Base-by-base conservation (phyloP, 2,113 vertebrate species). In the Fukomys damarensis region DNA sequence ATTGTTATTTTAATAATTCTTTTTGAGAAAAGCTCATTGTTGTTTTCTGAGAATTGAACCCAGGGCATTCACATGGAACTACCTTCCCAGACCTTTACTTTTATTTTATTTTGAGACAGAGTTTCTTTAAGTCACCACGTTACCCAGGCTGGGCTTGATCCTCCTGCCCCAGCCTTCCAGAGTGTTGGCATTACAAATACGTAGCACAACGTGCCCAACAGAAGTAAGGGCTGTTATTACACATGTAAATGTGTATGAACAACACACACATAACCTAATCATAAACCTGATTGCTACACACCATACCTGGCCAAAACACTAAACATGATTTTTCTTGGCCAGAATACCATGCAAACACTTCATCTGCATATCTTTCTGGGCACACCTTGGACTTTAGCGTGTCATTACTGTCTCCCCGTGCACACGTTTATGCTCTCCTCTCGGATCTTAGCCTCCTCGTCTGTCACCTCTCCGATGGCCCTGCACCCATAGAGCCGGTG, bases 201-300 rank as follows among this genome's bases (percentile, higher is more conserved):
- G 22, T 26, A 76, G 24, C 72, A 76, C 41, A 76, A 5, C 6
- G 5, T 6, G 4, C 72, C 41, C 41, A 46, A 49, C 74, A 77
- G 74, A 97, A 95, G 76, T 56, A 80, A 91, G 43, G 52, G 19
- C 49, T 68, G 32, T 93, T 35, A 77, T 92, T 86, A 93, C 41
- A 70, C 8, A 89, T 14, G 13, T 35, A 49, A 49, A 89, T 63
- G 19, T 38, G 32, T 11, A 30, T 56, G 54, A 5, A 3, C 22
- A 65, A 9, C 66, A 61, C 30, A 16, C 12, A 65, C 26, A 32
- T 24, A 28, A 2, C 0, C 43, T 28, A 38, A 16, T 81, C 43
- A n/a, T 68, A 89, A 83, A 94, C 59, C 38, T 83, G 28, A 80
- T 41, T 70, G 20, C 72, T 77, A 38, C 93, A 56, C 17, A 63